Conservation (phyloP, 2,113 vertebrate genomes). For the Cepphus grylle region DNA sequence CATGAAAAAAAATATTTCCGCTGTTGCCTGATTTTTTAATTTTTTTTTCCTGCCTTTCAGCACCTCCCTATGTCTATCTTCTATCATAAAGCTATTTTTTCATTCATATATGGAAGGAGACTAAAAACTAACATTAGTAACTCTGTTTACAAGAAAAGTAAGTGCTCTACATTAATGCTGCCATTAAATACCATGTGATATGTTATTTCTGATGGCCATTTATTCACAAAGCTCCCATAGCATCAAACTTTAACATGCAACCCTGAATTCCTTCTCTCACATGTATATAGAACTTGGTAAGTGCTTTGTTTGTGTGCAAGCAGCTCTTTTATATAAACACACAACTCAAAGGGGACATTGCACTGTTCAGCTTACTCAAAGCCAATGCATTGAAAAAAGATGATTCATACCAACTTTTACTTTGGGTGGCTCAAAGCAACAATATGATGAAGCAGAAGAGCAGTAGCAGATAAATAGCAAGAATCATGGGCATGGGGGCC, state of each 20-base stretch:
- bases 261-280: not conserved
- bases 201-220: not conserved
- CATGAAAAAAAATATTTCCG: not conserved
- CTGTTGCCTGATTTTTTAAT: not conserved
- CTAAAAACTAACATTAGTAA: not conserved
- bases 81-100: not conserved
- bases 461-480: not conserved
- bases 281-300: not conserved
- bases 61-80: not conserved
- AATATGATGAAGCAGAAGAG: not conserved
- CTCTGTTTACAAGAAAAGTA: not conserved
- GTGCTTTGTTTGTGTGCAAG: not conserved
- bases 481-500: not conserved
- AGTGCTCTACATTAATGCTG: not conserved
- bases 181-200: rapidly evolving
- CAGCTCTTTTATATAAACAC: not conserved
- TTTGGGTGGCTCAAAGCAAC: not conserved
- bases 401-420: not conserved
- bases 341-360: not conserved
- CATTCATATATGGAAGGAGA: not conserved
- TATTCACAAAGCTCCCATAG: not conserved
- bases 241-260: not conserved
- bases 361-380: not conserved
- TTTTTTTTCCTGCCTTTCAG: not conserved
- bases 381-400: not conserved